Base-by-base conservation (phyloP, 2,113 vertebrate species). In the Gambusia holbrooki region DNA sequence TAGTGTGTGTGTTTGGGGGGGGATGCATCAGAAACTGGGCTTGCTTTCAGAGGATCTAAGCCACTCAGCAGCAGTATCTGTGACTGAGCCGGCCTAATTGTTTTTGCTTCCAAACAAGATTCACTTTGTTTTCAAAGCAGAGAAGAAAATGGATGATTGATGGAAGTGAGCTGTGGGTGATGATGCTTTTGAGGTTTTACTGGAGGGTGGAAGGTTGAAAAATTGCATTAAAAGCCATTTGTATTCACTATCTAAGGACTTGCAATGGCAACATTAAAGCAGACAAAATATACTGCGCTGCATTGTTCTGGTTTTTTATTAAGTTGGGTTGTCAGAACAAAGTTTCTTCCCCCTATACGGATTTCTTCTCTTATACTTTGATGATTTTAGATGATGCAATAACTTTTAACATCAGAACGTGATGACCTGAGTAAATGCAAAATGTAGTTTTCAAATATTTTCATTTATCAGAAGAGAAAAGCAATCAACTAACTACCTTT, bases 101-200 rank as follows among this genome's bases (percentile, higher is more conserved):
- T 92, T 87, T 67, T 89, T 58, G 69, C 82, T 66, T 89, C 82
- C 74, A 79, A 76, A 85, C 66, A 68, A 88, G 80, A 77, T 84
- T 81, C 73, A 83, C 83, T 87, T 89, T 84, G 83, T 88, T 79
- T 87, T 87, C 77, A 14, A 48, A 45, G 78, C 37, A 62, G 40
- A 51, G 27, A 65, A 35, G 51, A 66, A 58, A 37, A 25, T 28
- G 64, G 42, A 71, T 83, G 87, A 91, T 73, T 74, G 82, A 89
- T 84, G 82, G 80, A 79, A 72, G 32, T n/a, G 32, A 85, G 75
- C 10, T 15, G 65, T 62, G 76, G 80, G 68, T 22, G 79, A 84
- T 62, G 78, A 76, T 40, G 81, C 70, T 66, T 86, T n/a, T 79
- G 81, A 74, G 72, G 58, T 51, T 83, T 83, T 74, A 33, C 45